Conservation (phyloP, 2,888 invertebrate species). For the Macrophya annulata region DNA sequence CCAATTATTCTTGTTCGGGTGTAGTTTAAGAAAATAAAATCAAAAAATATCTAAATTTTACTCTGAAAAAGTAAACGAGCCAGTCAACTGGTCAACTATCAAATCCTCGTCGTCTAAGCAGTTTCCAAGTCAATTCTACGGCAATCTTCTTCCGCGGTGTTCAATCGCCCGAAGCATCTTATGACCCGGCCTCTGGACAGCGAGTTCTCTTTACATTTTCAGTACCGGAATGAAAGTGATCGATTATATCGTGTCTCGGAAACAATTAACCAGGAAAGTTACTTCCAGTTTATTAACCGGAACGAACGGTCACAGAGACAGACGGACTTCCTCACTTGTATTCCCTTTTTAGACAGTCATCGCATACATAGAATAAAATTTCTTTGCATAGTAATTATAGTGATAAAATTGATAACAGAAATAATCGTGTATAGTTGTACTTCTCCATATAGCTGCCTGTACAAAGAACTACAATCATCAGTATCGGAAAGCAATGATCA, state of each 20-base stretch:
- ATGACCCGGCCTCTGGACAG: slow-evolving; percentile 20
- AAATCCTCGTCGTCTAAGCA: not conserved
- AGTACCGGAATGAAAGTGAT: slow-evolving; percentile 26
- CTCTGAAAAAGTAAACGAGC: slow-evolving; percentile 31
- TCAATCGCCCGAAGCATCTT: slow-evolving; percentile 43
- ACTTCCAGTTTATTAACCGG: not conserved
- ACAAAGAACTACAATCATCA: not conserved
- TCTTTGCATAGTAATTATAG: not conserved
- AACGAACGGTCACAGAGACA: not conserved
- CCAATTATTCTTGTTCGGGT: not conserved
- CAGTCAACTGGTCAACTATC: slow-evolving; percentile 26
- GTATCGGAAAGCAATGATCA: not conserved
- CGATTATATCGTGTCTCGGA: slow-evolving; percentile 35
- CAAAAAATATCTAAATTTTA: not conserved
- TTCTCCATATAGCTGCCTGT: not conserved
- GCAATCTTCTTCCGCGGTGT: slow-evolving; percentile 12
- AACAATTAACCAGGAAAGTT: slow-evolving; percentile 27
- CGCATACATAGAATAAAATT: not conserved
- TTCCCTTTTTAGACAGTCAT: not conserved
- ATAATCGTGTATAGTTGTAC: not conserved
- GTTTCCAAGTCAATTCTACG: slow-evolving; percentile 19
- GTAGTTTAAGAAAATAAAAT: not conserved
- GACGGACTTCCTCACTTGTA: not conserved
- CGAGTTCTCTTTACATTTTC: not conserved
- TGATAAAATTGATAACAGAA: not conserved